Evolutionary conservation across 2,888 invertebrate species (phyloP).

Genomic region (Agonopterix alstromeriana): DNA sequence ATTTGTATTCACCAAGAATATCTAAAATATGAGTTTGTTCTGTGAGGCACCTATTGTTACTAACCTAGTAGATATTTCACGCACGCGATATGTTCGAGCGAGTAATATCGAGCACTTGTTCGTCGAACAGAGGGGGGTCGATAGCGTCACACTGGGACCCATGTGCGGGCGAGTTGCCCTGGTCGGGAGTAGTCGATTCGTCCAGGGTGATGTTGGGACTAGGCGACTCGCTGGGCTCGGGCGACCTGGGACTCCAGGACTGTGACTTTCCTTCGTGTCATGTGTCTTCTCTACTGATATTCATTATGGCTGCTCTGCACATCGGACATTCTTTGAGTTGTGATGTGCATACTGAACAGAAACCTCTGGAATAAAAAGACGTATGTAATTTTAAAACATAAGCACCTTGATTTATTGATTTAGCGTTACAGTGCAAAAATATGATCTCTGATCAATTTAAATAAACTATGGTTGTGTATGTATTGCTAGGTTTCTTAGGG

Average conservation of each 20-base stretch:
- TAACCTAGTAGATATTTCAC: not conserved
- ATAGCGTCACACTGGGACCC: constrained; percentile 2
- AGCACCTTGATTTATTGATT: too few relatives aligned
- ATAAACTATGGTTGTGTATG: too few relatives aligned
- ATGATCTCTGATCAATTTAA: too few relatives aligned
- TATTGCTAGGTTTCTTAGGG: too few relatives aligned
- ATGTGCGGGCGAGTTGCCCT: not conserved
- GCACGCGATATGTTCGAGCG: not conserved
- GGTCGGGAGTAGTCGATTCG: constrained; percentile 13
- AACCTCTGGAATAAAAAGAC: constrained; percentile 78
- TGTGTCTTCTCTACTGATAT: constrained; percentile 27
- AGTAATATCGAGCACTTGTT: constrained; percentile 11
- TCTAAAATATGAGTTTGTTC: not conserved
- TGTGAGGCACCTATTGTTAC: not conserved
- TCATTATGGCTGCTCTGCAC: constrained; percentile 78
- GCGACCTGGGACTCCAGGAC: constrained; percentile 1
- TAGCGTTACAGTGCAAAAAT: too few relatives aligned
- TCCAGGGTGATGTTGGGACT: constrained; percentile 16
- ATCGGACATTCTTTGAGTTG: constrained; percentile 91
- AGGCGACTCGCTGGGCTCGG: constrained; percentile 7
- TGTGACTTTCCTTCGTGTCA: constrained; percentile 23
- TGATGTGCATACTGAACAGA: constrained; percentile 87
- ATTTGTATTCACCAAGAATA: too few relatives aligned
- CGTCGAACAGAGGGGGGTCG: constrained; percentile 1
- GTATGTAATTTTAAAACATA: too few relatives aligned